These are phyloP conservation scores for Ischnura elegans DNA, from an alignment of 2,888 invertebrate genomes.

Conservation along the genomic window DNA sequence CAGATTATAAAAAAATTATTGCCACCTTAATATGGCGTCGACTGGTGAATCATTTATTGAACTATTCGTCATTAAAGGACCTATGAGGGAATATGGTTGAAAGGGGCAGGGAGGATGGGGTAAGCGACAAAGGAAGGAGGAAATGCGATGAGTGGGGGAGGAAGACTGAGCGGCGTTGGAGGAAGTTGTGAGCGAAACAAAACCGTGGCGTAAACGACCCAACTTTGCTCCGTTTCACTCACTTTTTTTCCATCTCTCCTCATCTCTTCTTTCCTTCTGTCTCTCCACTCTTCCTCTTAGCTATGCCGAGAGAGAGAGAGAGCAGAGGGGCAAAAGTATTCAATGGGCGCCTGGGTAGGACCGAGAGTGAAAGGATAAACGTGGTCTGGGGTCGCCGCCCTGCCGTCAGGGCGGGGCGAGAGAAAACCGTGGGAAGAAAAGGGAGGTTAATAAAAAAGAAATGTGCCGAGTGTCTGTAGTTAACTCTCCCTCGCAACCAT, in stretches of 20 bases:
- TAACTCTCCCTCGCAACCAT: constrained; percentile 23
- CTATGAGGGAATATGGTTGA: no score
- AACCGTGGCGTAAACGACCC: constrained; percentile 1
- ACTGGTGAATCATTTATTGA: no score
- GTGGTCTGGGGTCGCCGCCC: neutral
- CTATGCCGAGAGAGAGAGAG: no score
- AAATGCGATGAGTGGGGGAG: neutral
- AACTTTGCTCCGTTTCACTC: constrained; percentile 4
- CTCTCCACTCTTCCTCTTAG: no score
- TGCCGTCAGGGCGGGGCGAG: neutral
- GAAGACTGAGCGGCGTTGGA: neutral
- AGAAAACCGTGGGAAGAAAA: neutral
- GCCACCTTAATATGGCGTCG: no score
- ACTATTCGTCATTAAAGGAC: no score
- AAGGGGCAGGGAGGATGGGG: no score
- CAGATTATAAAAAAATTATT: no score
- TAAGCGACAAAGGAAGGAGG: neutral
- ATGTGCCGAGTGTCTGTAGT: constrained; percentile 16
- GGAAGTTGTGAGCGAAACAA: neutral
- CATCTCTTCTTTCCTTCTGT: neutral
- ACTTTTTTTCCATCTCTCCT: neutral
- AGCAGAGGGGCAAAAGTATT: neutral
- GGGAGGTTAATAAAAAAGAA: constrained; percentile 3
- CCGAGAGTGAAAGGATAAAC: constrained; percentile 11
- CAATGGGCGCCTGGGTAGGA: neutral